Percentiles rank a stretch among this genome's conserved stretches.
Conservation (phyloP, 2,113 vertebrate species). For the Diphyllodes magnificus region DNA sequence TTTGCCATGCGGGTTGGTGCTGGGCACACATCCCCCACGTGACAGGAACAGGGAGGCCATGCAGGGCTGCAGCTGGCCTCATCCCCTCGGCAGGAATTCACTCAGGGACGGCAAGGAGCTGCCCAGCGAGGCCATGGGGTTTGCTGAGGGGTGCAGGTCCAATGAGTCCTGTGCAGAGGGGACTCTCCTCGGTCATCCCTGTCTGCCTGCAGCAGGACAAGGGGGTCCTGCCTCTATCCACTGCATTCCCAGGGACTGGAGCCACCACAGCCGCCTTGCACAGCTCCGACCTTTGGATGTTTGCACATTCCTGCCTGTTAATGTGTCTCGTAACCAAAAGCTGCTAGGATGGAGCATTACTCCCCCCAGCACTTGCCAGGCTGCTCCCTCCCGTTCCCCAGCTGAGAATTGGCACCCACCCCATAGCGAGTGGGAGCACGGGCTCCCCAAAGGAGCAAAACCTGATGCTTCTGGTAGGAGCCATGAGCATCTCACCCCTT, state of each 20-base stretch:
- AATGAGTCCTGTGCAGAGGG: fast-evolving
- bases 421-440: fast-evolving
- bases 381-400: not conserved
- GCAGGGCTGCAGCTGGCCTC: not conserved
- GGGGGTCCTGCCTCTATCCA: not conserved
- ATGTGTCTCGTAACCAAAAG: constrained; percentile 73
- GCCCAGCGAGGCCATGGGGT: fast-evolving
- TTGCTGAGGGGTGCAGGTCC: too few species aligned
- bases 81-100: fast-evolving
- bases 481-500: fast-evolving
- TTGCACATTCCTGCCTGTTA: constrained; percentile 82
- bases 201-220: fast-evolving
- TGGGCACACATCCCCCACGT: fast-evolving
- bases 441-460: not conserved
- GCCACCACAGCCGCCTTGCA: not conserved
- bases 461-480: not conserved
- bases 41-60: not conserved
- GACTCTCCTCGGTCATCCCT: not conserved
- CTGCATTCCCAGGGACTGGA: not conserved
- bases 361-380: not conserved
- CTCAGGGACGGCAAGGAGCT: not conserved
- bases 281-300: constrained; percentile 53
- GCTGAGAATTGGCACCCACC: not conserved
- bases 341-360: constrained; percentile 44
- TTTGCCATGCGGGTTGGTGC: not conserved